phyloP scores from a whole-genome alignment of 1,140 invertebrate genomes.

The Epicauta chinensis region DNA sequence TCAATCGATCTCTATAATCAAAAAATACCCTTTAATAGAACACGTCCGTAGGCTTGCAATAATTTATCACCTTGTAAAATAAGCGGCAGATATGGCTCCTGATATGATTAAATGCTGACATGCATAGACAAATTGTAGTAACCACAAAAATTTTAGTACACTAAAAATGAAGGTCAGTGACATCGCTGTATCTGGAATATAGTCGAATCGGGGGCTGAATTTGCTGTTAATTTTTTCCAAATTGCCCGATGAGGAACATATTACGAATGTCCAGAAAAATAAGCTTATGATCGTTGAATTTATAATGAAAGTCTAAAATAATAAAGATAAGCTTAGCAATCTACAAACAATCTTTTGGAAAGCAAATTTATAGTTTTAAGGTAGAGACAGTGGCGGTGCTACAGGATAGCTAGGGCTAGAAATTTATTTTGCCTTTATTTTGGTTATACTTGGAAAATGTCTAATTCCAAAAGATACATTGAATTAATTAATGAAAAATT shows the following conservation, averaged over 20 bases:
- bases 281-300: not conserved
- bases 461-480: too few relatives aligned
- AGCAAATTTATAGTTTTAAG: too few relatives aligned
- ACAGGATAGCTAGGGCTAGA: too few relatives aligned
- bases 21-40: not conserved
- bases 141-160: conserved; percentile 7
- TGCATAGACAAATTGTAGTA: conserved; percentile 1
- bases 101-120: conserved; percentile 9
- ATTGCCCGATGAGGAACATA: not conserved
- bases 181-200: not conserved
- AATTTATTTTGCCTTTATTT: too few relatives aligned
- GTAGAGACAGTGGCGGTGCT: too few relatives aligned
- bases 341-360: too few relatives aligned
- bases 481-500: too few relatives aligned
- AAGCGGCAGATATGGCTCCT: conserved; percentile 2
- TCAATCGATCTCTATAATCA: conserved; percentile 9
- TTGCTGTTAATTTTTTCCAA: not conserved
- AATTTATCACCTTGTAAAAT: conserved; percentile 1
- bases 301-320: conserved; percentile 2
- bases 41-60: not conserved
- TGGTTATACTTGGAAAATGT: too few relatives aligned
- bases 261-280: not conserved
- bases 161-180: not conserved
- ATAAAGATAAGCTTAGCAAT: too few relatives aligned
- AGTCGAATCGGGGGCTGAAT: not conserved